Evolutionary conservation across 1,140 invertebrate genomes (phyloP).

Genomic region (Harlomillsia oculata): DNA sequence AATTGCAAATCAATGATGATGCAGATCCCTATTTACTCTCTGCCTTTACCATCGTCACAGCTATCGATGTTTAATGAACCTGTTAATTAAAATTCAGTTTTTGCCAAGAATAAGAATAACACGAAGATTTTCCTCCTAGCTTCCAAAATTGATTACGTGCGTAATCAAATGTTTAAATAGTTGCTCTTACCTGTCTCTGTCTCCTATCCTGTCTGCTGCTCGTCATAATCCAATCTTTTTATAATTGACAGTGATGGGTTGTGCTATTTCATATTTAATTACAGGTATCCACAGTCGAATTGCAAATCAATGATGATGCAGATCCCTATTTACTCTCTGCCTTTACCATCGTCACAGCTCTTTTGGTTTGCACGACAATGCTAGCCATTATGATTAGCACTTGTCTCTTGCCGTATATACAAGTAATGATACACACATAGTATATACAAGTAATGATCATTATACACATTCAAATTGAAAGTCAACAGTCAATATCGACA

Average conservation of each 20-base stretch:
- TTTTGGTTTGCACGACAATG: constrained; percentile 54
- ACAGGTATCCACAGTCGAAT: constrained; percentile 31
- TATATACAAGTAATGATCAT: constrained; percentile 24
- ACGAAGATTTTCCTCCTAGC: too few relatives aligned
- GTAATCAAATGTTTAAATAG: background rate
- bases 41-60: constrained; percentile 31
- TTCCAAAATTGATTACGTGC: background rate
- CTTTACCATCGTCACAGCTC: constrained; percentile 38
- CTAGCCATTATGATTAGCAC: constrained; percentile 58
- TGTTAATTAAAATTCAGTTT: too few relatives aligned
- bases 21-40: constrained; percentile 30
- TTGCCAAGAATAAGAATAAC: too few relatives aligned
- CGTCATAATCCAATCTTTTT: too few relatives aligned
- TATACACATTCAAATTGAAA: constrained; percentile 19
- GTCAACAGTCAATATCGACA: constrained; percentile 23
- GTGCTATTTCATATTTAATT: too few relatives aligned
- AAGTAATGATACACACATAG: too few relatives aligned
- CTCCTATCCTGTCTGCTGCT: constrained; percentile 13
- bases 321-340: constrained; percentile 18
- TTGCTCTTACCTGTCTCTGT: background rate
- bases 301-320: constrained; percentile 34
- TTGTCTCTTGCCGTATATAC: constrained; percentile 48
- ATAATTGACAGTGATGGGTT: too few relatives aligned
- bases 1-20: constrained; percentile 35
- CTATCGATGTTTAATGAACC: too few relatives aligned